Percentiles rank a stretch among this genome's conserved stretches.
Evolutionary conservation across 2,797 vertebrate species (phyloP).

Genomic region (Tokudaia muenninki): DNA sequence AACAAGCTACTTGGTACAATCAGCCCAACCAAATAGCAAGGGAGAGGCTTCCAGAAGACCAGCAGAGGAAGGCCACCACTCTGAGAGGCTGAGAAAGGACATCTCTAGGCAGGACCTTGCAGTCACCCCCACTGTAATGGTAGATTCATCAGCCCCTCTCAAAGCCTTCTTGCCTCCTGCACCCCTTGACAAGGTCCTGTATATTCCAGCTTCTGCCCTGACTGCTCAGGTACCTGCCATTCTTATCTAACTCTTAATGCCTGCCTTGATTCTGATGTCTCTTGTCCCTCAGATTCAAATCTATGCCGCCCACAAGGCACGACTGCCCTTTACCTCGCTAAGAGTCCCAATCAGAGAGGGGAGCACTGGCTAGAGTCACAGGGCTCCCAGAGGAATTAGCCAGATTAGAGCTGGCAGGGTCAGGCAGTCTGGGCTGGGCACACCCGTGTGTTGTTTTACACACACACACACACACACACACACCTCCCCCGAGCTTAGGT

Average conservation of each 20-base stretch:
- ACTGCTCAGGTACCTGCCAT: rapidly evolving
- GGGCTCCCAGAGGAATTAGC: not conserved
- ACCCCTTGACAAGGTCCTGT: not conserved
- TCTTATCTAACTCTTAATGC: not conserved
- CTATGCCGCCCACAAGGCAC: not conserved
- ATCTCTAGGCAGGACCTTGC: too few species aligned
- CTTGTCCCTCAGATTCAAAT: not conserved
- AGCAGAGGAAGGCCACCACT: not conserved
- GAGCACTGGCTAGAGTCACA: not conserved
- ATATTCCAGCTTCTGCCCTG: not conserved
- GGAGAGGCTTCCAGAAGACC: not conserved
- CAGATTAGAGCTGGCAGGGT: not conserved
- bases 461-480: too few species aligned
- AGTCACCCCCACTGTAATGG: not conserved
- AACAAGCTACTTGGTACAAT: not conserved
- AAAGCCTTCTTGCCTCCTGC: not conserved
- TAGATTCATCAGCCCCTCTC: not conserved
- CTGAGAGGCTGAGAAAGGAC: not conserved
- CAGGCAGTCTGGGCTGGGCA: not conserved
- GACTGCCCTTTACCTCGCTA: not conserved
- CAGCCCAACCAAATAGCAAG: not conserved
- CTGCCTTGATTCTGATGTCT: not conserved
- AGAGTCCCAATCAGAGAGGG: not conserved
- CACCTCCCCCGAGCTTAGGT: not conserved
- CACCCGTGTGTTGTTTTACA: not conserved